Percentiles rank a stretch among this genome's conserved stretches.
These are phyloP conservation scores for Colletes latitarsis DNA, from an alignment of 1,140 invertebrate genomes.

Conservation along the genomic window DNA sequence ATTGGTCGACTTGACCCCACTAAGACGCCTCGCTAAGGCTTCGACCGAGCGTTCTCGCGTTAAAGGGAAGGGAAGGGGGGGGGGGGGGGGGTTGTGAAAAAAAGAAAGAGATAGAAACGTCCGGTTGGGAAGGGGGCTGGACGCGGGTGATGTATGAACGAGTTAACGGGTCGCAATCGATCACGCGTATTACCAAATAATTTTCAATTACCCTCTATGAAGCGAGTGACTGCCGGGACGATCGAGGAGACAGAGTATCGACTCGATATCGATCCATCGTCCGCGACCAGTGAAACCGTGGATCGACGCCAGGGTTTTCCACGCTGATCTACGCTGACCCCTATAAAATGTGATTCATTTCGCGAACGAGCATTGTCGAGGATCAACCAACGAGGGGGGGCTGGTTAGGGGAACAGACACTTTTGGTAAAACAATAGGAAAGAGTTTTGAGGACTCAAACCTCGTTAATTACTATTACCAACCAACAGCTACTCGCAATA, in stretches of 20 bases:
- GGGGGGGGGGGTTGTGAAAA: slow-evolving; percentile 50
- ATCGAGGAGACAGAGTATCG: slow-evolving; percentile 28
- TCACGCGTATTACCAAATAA: slow-evolving; percentile 78
- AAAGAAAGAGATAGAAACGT: slow-evolving; percentile 33
- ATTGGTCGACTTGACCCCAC: slow-evolving; percentile 78
- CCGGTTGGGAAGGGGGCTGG: slow-evolving; percentile 21
- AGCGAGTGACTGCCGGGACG: slow-evolving; percentile 51
- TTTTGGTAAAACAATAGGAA: no score
- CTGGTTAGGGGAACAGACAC: no score
- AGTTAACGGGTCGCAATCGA: slow-evolving; percentile 77
- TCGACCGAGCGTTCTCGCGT: slow-evolving; percentile 40
- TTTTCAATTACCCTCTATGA: slow-evolving; percentile 77
- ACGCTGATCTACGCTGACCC: slow-evolving; percentile 24
- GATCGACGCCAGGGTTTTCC: background rate
- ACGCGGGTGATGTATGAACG: slow-evolving; percentile 75
- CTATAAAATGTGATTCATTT: background rate
- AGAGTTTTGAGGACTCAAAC: no score
- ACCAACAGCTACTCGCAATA: no score
- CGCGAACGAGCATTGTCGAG: background rate
- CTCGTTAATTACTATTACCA: no score
- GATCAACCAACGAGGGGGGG: no score
- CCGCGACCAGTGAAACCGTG: background rate
- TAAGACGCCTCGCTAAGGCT: slow-evolving; percentile 68
- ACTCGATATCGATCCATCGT: slow-evolving; percentile 46
- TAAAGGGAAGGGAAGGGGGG: slow-evolving; percentile 47